Evolutionary conservation across 2,888 invertebrate species (phyloP).

Genomic region (Melanotus villosus): DNA sequence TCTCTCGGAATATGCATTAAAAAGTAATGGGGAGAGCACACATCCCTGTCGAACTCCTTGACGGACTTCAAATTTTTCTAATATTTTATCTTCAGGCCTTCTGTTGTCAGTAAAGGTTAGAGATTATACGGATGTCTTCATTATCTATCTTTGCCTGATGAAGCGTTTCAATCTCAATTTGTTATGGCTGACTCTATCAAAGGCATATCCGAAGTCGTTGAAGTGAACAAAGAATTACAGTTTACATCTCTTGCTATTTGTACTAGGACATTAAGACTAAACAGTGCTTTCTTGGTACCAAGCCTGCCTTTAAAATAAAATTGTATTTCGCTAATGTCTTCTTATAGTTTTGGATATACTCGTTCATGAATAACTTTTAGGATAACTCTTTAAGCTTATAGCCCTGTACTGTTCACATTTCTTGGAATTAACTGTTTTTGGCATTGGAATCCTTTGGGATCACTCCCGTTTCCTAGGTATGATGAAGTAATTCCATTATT

Average conservation of each 20-base stretch:
- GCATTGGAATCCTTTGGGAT: slow-evolving; percentile 29
- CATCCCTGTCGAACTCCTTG: slow-evolving; percentile 29
- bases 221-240: slow-evolving; percentile 11
- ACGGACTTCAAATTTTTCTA: not conserved
- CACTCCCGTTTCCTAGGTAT: slow-evolving; percentile 31
- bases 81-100: slow-evolving; percentile 2
- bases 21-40: slow-evolving; percentile 31
- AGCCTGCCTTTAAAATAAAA: slow-evolving; percentile 20
- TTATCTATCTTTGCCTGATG: slow-evolving; percentile 5
- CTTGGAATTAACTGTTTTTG: slow-evolving; percentile 12
- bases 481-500: slow-evolving; percentile 16
- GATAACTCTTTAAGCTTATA: slow-evolving; percentile 10
- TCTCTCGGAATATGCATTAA: no score
- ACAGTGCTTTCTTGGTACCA: slow-evolving; percentile 17
- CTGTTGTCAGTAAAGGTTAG: slow-evolving; percentile 11
- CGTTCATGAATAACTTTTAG: not conserved
- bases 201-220: not conserved
- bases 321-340: slow-evolving; percentile 12
- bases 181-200: not conserved
- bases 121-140: slow-evolving; percentile 13
- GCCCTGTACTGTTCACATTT: no score
- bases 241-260: slow-evolving; percentile 19
- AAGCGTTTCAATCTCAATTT: slow-evolving; percentile 2
- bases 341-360: slow-evolving; percentile 13
- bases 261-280: no score